phyloP scores from a whole-genome alignment of 2,888 invertebrate species.

The Eupithecia insigniata region DNA sequence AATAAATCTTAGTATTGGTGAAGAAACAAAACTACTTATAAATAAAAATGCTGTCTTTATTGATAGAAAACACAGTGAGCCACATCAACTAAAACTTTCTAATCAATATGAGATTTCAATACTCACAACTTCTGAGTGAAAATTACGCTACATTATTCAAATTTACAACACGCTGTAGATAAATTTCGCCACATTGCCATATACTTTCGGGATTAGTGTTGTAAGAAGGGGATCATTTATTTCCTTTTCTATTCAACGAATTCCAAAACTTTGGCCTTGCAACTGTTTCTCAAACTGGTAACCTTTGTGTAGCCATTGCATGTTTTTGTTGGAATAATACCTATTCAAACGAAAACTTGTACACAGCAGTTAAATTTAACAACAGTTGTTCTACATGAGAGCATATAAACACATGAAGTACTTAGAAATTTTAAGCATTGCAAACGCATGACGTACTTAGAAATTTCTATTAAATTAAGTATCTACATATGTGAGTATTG shows the following conservation, averaged over 20 bases:
- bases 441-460: background rate
- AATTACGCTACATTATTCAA: background rate
- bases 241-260: slow-evolving; percentile 65
- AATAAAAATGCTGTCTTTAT: background rate
- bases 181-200: slow-evolving; percentile 74
- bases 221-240: slow-evolving; percentile 83
- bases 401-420: background rate
- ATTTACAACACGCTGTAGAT: slow-evolving; percentile 61
- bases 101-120: background rate
- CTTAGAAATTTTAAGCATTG: background rate
- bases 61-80: background rate
- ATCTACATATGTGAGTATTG: background rate
- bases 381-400: background rate
- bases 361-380: background rate
- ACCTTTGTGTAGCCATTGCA: background rate
- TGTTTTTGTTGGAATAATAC: slow-evolving; percentile 4
- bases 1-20: background rate
- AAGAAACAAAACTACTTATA: background rate
- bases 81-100: background rate
- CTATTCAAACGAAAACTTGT: background rate
- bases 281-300: slow-evolving; percentile 25
- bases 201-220: slow-evolving; percentile 81
- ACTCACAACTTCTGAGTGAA: background rate
- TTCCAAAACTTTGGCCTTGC: slow-evolving; percentile 63
- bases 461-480: background rate